Base-by-base conservation (phyloP, 1,140 invertebrate genomes). In the Megalonaias nervosa region DNA sequence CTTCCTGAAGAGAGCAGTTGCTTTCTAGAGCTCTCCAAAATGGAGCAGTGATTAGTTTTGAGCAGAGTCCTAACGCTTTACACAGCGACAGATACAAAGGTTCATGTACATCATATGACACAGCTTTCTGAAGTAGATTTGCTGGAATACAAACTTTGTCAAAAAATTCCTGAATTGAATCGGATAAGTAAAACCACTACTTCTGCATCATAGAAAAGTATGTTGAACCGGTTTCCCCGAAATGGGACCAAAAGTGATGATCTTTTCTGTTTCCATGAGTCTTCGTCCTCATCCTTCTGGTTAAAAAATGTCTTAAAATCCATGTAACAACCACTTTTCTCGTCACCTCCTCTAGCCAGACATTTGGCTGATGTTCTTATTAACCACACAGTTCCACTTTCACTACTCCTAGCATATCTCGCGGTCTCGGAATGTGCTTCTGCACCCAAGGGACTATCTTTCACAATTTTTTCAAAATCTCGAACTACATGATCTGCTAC, bases 191-290 rank as follows among this genome's bases (percentile, higher is more conserved):
- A 61, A 68, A 74, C n/a, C 31, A 75, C 26, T 38, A 75, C 60
- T 72, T 75, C 73, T 15, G 78, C n/a, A 80, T 80, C 75, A 61
- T 80, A 80, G 68, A 79, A 80, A n/a, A 80, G 62, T 72, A 71
- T 80, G 60, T 75, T 80, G 62, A 80, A 80, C 11, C 78, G 21
- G 48, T 80, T 80, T 70, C 77, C 72, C 68, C 69, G 72, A 74
- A 80, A 80, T 71, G 78, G 69, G 56, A 71, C 68, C 38, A 75
- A 70, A 31, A 75, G 57, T 26, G 17, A 21, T 3, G 71, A n/a
- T 16, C 57, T 19, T 26, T 75, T 68, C 60, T 16, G 31, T 31
- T 31, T 31, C 31, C 31, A 2, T 16, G 64, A 48, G 31, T 72
- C 61, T 75, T 67, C 11, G 56, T 17, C 67, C 71, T 75, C n/a